Evolutionary conservation across 1,140 invertebrate species (phyloP), one percentile per base, ranked within the genome.

Genomic region (Pseudomyrmex cubaensis): DNA sequence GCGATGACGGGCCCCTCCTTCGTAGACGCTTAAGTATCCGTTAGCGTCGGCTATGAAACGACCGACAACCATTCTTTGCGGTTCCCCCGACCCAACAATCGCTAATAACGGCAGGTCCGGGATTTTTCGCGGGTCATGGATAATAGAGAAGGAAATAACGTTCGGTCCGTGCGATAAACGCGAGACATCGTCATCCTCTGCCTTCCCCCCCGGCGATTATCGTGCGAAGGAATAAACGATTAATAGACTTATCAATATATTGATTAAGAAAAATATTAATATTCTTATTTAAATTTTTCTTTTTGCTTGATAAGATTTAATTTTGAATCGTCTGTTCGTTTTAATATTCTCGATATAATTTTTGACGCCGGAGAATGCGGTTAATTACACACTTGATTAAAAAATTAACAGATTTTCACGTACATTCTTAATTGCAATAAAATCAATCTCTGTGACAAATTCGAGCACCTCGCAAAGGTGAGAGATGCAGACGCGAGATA

Each of bases 21-120:
- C 67, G 62, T 83, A 85, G 69, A 86, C 78, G 12, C n/a, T 72
- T 76, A 85, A 69, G 50, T 80, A 67, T 46, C 56, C 82, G 56
- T 57, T 87, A 63, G 62, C 67, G 46, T 57, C 54, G 35, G 77
- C 73, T 83, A 77, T 87, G 73, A 74, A 82, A 44, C 48, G 66
- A 48, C 70, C 83, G 86, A 72, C 73, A 13, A 50, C 75, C 75
- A 59, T 74, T 75, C 75, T 56, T 84, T 46, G 74, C 48, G 20
- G 22, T 57, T 86, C 67, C 35, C 35, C 5, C 20, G 46, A 50
- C 74, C 48, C 73, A n/a, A 25, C 62, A 46, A 57, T 78, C 64
- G 64, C 66, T 80, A 80, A 80, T 72, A 72, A 80, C 54, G 54
- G 46, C 76, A 8, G 54, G 54, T n/a, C 25, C 9, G 64, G 20